These are phyloP conservation scores for Anser cygnoides DNA, from an alignment of 2,113 vertebrate species.

Conservation along the genomic window DNA sequence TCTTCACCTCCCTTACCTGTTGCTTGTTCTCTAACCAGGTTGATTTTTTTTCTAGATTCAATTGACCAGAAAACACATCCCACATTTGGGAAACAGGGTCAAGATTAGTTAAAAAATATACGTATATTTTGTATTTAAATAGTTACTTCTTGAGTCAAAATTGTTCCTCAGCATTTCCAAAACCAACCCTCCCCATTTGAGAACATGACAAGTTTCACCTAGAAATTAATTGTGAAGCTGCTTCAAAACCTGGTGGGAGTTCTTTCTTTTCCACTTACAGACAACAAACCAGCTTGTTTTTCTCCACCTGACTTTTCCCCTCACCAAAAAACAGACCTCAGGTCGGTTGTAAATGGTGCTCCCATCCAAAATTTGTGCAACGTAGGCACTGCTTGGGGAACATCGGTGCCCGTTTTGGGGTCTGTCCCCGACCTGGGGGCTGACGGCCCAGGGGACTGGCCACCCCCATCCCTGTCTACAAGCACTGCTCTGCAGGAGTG, in stretches of 20 bases:
- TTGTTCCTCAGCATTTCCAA: background rate
- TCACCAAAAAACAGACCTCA: background rate
- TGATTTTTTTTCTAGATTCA: background rate
- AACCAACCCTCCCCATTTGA: fast-evolving
- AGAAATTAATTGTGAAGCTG: background rate
- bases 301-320: background rate
- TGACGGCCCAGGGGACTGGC: background rate
- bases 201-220: background rate
- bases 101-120: background rate
- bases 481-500: background rate
- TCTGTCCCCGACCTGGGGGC: background rate
- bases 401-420: background rate
- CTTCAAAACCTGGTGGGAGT: background rate
- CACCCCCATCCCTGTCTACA: background rate
- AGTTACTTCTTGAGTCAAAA: background rate
- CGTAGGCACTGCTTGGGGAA: background rate
- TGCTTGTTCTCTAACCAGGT: background rate
- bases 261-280: too few species aligned
- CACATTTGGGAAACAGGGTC: fast-evolving
- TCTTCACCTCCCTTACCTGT: background rate
- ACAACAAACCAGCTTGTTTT: background rate
- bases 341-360: background rate
- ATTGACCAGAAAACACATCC: background rate
- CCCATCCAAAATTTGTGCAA: background rate
- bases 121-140: background rate